phyloP scores from a whole-genome alignment of 2,888 invertebrate genomes.

The Atethmia centrago region DNA sequence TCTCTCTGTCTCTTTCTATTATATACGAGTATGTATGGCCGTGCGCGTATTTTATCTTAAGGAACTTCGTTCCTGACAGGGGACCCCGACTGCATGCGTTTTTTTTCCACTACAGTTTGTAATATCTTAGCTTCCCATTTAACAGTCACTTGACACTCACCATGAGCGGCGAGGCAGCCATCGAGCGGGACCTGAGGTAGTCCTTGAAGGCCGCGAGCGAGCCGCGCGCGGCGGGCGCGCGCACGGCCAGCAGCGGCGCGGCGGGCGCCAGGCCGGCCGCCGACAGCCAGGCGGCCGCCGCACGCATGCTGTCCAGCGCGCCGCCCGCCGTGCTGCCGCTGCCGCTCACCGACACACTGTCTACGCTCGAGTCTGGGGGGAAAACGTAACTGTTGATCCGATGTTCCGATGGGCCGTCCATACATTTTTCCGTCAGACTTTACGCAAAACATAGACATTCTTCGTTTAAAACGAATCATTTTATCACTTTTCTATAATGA shows the following conservation, averaged over 20 bases:
- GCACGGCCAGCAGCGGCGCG: conserved; percentile 84
- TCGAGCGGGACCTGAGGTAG: conserved; percentile 94
- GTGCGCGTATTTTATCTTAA: too few relatives aligned
- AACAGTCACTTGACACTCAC: conserved; percentile 68
- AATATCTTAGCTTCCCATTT: too few relatives aligned
- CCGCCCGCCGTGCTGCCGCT: conserved; percentile 70
- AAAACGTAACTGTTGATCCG: background rate
- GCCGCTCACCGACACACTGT: conserved; percentile 83
- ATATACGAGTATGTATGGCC: too few relatives aligned
- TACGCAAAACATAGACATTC: too few relatives aligned
- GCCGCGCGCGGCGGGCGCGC: conserved; percentile 94
- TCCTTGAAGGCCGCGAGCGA: conserved; percentile 95
- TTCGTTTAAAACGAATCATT: too few relatives aligned
- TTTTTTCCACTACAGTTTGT: too few relatives aligned
- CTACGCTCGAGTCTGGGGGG: conserved; percentile 84
- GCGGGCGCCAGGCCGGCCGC: conserved; percentile 86
- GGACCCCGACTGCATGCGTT: too few relatives aligned
- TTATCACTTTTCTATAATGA: too few relatives aligned
- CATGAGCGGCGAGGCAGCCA: conserved; percentile 94
- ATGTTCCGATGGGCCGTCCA: too few relatives aligned
- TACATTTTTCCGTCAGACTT: too few relatives aligned
- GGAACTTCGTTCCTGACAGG: too few relatives aligned
- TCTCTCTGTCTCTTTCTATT: too few relatives aligned
- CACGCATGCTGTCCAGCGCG: conserved; percentile 91
- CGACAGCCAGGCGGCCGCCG: conserved; percentile 96